phyloP scores from a whole-genome alignment of 2,797 vertebrate species.

The Acanthis flammea region DNA sequence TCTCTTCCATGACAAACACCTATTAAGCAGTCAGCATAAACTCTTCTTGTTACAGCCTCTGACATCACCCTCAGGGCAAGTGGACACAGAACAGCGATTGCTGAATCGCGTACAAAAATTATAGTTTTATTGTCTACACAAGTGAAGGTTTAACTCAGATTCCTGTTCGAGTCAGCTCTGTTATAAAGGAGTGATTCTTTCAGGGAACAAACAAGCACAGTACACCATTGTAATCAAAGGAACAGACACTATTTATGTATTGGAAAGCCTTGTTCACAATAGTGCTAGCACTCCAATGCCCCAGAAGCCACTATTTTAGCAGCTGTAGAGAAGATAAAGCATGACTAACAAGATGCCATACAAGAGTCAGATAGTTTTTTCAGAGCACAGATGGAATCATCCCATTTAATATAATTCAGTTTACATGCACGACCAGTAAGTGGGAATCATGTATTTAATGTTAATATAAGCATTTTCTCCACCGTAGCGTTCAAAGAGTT shows the following conservation, averaged over 20 bases:
- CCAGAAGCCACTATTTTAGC: slow-evolving; percentile 70
- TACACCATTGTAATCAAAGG: slow-evolving; percentile 83
- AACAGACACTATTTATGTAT: slow-evolving; percentile 87
- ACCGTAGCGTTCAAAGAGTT: slow-evolving; percentile 86
- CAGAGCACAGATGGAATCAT: slow-evolving; percentile 16
- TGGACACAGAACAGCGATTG: slow-evolving; percentile 71
- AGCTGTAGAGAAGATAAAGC: slow-evolving; percentile 71
- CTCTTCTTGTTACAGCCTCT: slow-evolving; percentile 69
- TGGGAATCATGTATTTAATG: slow-evolving; percentile 84
- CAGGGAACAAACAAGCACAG: slow-evolving; percentile 82
- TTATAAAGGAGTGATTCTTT: slow-evolving; percentile 82
- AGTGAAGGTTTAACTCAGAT: slow-evolving; percentile 76
- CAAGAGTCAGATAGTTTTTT: slow-evolving; percentile 26
- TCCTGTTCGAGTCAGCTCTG: slow-evolving; percentile 70
- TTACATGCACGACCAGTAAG: slow-evolving; percentile 79
- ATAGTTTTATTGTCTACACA: slow-evolving; percentile 82
- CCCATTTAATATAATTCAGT: slow-evolving; percentile 44
- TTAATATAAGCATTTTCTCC: slow-evolving; percentile 82
- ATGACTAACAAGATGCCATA: slow-evolving; percentile 60
- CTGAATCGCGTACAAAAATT: slow-evolving; percentile 77
- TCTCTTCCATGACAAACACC: slow-evolving; percentile 75
- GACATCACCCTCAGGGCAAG: slow-evolving; percentile 75
- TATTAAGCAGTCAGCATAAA: slow-evolving; percentile 74
- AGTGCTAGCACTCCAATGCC: slow-evolving; percentile 71
- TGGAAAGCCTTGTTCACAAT: slow-evolving; percentile 79